Conservation (phyloP, 2,888 invertebrate species). For the Belgica antarctica region DNA sequence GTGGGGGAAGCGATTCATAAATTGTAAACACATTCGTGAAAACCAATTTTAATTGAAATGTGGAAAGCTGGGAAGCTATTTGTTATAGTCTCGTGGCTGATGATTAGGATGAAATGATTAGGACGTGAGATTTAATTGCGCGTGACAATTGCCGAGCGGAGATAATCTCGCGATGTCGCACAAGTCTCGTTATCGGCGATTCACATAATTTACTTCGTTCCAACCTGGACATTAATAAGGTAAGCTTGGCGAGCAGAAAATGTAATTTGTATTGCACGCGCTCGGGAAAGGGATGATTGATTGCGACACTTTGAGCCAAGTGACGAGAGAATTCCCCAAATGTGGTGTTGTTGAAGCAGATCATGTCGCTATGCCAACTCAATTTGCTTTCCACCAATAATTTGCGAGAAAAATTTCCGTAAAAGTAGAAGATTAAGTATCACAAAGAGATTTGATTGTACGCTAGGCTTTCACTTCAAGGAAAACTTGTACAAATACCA, state of each 20-base stretch:
- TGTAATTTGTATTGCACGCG: background rate
- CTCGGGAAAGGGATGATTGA: background rate
- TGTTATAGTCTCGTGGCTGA: background rate
- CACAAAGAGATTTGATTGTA: too few species aligned
- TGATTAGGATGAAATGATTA: too few species aligned
- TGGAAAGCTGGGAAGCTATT: conserved; percentile 9
- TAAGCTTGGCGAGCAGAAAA: background rate
- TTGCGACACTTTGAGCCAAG: background rate
- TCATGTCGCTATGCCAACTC: background rate
- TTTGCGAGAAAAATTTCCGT: too few species aligned
- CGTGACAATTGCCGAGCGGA: conserved; percentile 5
- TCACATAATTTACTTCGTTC: background rate
- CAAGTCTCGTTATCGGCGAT: background rate
- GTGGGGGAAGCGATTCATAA: background rate
- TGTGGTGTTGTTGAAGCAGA: background rate
- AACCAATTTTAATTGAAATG: background rate
- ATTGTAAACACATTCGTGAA: background rate
- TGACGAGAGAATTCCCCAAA: background rate
- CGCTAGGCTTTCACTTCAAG: too few species aligned
- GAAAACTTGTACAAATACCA: too few species aligned
- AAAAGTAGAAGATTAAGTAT: too few species aligned
- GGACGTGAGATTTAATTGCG: background rate
- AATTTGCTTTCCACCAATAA: background rate
- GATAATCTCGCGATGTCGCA: conserved; percentile 8
- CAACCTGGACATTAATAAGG: background rate